Evolutionary conservation across 23 tunicate species (phyloP), one percentile per base, ranked within the genome.

Genomic region (Clavelina lepadiformis): DNA sequence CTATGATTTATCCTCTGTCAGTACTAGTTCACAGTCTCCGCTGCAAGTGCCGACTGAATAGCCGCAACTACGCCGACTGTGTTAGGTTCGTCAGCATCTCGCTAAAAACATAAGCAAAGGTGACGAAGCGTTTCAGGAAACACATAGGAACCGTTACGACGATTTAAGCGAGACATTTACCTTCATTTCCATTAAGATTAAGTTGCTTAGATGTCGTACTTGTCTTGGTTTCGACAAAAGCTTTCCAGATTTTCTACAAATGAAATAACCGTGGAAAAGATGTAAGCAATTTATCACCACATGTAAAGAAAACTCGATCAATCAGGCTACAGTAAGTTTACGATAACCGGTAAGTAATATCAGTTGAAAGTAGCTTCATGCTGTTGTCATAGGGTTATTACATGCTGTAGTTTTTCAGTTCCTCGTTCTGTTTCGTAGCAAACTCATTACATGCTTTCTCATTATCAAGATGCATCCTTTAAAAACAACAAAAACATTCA

Each of bases 171-270:
- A n/a, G 49, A 44, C 11, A 44, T 51, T 74, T 55, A 80, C 86
- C 75, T 80, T 78, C 85, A 86, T 61, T 51, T 86, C 85, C 95
- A 86, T 86, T 37, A 78, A 32, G 30, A 86, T 61, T 2, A 86
- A 47, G 19, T 69, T 78, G 54, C 95, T 86, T 33, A 86, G 85
- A 34, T 71, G 71, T n/a, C 77, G 65, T 26, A 86, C 85, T 58
- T 72, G 95, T 4, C 74, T 37, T 1, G 95, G 95, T 37, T 78
- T 86, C 26, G 85, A 31, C 57, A 86, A 59, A 37, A 86, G 25
- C 47, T 72, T 86, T 19, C 56, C 22, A 6, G 83, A 27, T 66
- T 86, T 86, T 25, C 79, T 86, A 38, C n/a, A 67, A 66, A 15
- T 20, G 0, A 75, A 64, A 46, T 19, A 65, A 61, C 30, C 22